Conservation (phyloP, 2,797 vertebrate species). For the Pagetopsis macropterus region DNA sequence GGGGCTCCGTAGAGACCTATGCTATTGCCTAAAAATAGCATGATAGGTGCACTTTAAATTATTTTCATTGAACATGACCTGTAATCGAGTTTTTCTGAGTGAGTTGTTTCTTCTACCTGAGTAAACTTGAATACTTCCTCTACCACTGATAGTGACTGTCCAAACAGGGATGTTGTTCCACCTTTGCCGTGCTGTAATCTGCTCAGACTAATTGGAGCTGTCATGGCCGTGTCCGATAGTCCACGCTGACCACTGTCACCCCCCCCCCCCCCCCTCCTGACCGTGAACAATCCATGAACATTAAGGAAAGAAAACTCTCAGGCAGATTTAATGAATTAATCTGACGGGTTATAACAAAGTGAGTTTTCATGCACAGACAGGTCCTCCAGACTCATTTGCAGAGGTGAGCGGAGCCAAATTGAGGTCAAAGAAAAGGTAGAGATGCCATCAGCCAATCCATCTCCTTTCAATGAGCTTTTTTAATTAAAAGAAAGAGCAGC, state of each 20-base stretch:
- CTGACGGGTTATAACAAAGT: slow-evolving; percentile 60
- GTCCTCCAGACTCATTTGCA: slow-evolving; percentile 69
- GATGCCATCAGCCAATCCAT: slow-evolving; percentile 69
- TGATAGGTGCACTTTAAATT: too few species aligned
- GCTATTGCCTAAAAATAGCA: too few species aligned
- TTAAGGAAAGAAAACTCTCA: slow-evolving; percentile 42
- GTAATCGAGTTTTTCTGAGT: neutral
- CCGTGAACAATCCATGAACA: slow-evolving; percentile 29
- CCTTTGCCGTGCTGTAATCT: slow-evolving; percentile 3
- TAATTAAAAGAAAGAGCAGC: slow-evolving; percentile 70
- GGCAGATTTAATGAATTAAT: slow-evolving; percentile 63
- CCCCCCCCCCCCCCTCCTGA: too few species aligned
- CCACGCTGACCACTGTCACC: neutral
- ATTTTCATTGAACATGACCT: neutral
- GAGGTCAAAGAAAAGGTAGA: slow-evolving; percentile 69
- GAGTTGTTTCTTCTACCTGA: neutral
- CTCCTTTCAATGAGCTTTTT: slow-evolving; percentile 69
- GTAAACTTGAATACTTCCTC: neutral
- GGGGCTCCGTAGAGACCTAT: too few species aligned
- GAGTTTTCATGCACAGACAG: slow-evolving; percentile 59
- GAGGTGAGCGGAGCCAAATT: slow-evolving; percentile 69
- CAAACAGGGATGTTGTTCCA: neutral
- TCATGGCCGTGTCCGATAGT: neutral
- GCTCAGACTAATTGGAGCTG: neutral
- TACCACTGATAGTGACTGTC: neutral